Percentiles rank a stretch among this genome's conserved stretches.
These are phyloP conservation scores for Pampusana beccarii DNA, from an alignment of 2,113 vertebrate genomes.

Conservation along the genomic window DNA sequence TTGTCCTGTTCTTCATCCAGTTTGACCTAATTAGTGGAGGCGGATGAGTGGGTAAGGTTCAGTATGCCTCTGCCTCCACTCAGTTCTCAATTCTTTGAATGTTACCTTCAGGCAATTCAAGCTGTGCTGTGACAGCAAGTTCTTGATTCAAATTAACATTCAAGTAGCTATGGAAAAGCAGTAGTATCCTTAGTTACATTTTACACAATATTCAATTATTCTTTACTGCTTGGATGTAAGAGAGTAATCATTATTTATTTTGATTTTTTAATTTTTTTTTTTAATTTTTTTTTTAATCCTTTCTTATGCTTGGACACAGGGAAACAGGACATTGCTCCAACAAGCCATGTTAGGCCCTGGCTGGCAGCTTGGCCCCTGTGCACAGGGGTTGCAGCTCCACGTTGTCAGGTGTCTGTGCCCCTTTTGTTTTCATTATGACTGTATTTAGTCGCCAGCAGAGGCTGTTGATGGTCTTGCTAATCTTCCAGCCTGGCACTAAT, in stretches of 20 bases:
- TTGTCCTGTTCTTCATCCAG: background rate
- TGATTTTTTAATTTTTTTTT: background rate
- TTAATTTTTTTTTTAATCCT: background rate
- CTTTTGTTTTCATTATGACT: background rate
- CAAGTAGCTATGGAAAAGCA: background rate
- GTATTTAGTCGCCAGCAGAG: background rate
- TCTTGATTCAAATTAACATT: background rate
- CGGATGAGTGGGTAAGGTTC: background rate
- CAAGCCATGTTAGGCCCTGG: background rate
- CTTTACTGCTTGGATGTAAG: background rate
- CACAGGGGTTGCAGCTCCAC: rapidly evolving
- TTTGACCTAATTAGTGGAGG: background rate
- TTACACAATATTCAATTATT: background rate
- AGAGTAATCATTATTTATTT: background rate
- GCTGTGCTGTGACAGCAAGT: background rate
- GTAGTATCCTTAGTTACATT: background rate
- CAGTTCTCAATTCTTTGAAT: background rate
- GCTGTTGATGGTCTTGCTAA: background rate
- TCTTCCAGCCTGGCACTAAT: background rate
- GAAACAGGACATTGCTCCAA: background rate
- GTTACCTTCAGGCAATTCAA: background rate
- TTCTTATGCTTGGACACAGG: background rate
- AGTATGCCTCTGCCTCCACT: background rate
- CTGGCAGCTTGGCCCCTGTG: background rate
- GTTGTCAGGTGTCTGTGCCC: background rate